Base-by-base conservation (phyloP, 2,888 invertebrate species). In the Anaspis maculata region DNA sequence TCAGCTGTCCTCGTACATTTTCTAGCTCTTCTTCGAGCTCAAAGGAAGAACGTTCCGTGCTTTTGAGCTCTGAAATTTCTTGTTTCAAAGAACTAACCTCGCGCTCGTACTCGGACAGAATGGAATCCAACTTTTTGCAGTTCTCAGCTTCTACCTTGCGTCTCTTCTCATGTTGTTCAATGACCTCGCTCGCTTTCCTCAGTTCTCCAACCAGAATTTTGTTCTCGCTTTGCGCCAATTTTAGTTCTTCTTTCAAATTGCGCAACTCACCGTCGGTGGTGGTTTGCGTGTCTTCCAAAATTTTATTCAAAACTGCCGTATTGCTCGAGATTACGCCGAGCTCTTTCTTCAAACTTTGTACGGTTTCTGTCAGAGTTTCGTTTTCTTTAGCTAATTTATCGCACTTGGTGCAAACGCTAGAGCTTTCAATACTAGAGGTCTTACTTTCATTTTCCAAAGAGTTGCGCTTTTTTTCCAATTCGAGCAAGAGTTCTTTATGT, bases 11-110 rank as follows among this genome's bases (percentile, higher is more conserved):
- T n/a, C n/a, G n/a, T n/a, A n/a, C n/a, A n/a, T n/a, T n/a, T n/a
- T n/a, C n/a, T n/a, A n/a, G n/a, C n/a, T n/a, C n/a, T n/a, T n/a
- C n/a, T n/a, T n/a, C n/a, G n/a, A n/a, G n/a, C n/a, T n/a, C n/a
- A n/a, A n/a, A n/a, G n/a, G n/a, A n/a, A n/a, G n/a, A n/a, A n/a
- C n/a, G n/a, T 5, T 6, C 9, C 9, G 5, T 5, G 9, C 5
- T 19, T 19, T 57, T 57, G 3, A 68, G 49, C n/a, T n/a, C n/a
- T n/a, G n/a, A n/a, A n/a, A n/a, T n/a, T 38, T 64, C 62, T 32
- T 62, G 54, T 34, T 66, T 63, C 15, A 56, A 38, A 16, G 34
- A 26, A 15, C 39, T 48, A 1, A 56, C 54, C 46, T 52, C 46
- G 24, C 48, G 41, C 37, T 56, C 53, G 25, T 56, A 55, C 4